Evolutionary conservation across 2,888 invertebrate species (phyloP), one percentile per base, ranked within the genome.

Genomic region (Drosophila pseudotalamancana): DNA sequence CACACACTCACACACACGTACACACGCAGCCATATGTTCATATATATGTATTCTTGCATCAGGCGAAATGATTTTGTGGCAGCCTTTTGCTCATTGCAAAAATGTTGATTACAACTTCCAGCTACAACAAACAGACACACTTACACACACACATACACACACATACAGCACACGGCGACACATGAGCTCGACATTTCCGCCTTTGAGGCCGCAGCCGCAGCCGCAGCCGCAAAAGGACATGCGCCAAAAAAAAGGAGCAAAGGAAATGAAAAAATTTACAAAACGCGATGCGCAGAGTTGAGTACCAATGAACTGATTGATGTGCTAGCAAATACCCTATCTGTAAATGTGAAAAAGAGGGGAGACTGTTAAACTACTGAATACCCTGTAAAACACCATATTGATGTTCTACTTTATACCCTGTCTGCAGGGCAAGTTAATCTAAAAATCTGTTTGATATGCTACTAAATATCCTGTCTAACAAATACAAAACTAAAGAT

Each of bases 131-230:
- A 21, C 61, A 68, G 56, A 56, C 45, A 39, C 46, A 14, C 51
- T n/a, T n/a, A 61, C 21, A 46, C 9, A 29, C 31, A 59, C 37
- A 59, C 55, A 39, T 39, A 11, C 50, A 59, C 0, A 29, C 19
- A 45, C 43, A 62, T 40, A 45, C 66, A 55, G 48, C 64, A 72
- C 77, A 77, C 75, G 80, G 81, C 81, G 75, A 84, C 81, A 84
- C 62, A 81, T 84, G 81, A 81, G 81, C 72, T 46, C 81, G 84
- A 66, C 77, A 81, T 81, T 83, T 83, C 81, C 81, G 84, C 66
- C 75, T 83, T 81, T 83, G 84, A 77, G 75, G 60, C 54, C 72
- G 62, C 77, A 65, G 61, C 63, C 60, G 59, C 72, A 75, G 60
- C 46, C 70, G 55, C 77, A 65, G 62, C 66, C 63, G 57, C 70